A percentile compares a stretch with the other conserved stretches of the same genome.
Evolutionary conservation across 2,113 vertebrate genomes (phyloP).

Genomic region (Ancistrus triradiatus): DNA sequence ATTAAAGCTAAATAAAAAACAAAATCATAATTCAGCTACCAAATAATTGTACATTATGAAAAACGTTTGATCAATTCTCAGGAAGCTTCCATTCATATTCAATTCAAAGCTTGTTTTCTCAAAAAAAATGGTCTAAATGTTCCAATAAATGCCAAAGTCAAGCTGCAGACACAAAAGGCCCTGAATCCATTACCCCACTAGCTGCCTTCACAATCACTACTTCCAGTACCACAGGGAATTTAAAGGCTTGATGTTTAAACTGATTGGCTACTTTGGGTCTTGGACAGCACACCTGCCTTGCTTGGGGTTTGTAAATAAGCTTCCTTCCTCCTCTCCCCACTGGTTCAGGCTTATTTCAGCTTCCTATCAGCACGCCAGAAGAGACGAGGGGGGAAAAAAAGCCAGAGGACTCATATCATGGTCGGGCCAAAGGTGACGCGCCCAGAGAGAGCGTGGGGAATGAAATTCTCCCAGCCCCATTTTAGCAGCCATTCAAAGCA

Average conservation of each 20-base stretch:
- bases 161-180: slow-evolving; percentile 7
- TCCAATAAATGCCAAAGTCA: slow-evolving; percentile 14
- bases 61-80: too few species aligned
- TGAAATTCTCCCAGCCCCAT: slow-evolving; percentile 93
- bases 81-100: too few species aligned
- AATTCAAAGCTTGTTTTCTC: too few species aligned
- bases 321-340: slow-evolving; percentile 72
- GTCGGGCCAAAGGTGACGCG: slow-evolving; percentile 91
- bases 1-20: too few species aligned
- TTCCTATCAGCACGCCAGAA: slow-evolving; percentile 70
- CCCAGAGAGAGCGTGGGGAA: slow-evolving; percentile 88
- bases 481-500: slow-evolving; percentile 84
- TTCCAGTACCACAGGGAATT: slow-evolving; percentile 33
- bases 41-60: too few species aligned
- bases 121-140: neutral
- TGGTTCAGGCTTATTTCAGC: slow-evolving; percentile 81
- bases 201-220: slow-evolving; percentile 23
- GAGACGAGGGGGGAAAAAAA: slow-evolving; percentile 66
- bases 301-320: slow-evolving; percentile 79
- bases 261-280: slow-evolving; percentile 75
- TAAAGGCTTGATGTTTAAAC: slow-evolving; percentile 66
- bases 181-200: slow-evolving; percentile 30
- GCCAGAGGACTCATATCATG: slow-evolving; percentile 81
- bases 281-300: slow-evolving; percentile 72
- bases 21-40: too few species aligned